Evolutionary conservation across 23 tunicate species (phyloP).

Genomic region (Pegea sp.): DNA sequence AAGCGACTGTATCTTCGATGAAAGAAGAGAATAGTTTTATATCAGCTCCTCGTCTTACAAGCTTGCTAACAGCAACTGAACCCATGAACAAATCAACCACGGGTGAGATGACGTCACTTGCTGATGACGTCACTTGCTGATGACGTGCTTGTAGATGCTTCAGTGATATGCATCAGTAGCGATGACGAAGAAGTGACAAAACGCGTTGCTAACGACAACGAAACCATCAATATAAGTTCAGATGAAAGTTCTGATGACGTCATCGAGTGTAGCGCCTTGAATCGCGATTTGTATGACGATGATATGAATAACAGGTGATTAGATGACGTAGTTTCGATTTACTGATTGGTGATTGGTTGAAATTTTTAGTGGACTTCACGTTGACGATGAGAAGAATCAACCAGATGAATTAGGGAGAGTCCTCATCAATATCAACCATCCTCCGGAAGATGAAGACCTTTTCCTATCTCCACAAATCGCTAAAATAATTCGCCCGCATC

Average conservation of each 20-base stretch:
- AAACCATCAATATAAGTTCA: conserved; percentile 51
- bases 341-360: not conserved
- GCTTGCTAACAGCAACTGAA: not conserved
- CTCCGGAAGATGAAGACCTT: conserved; percentile 47
- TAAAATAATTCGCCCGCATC: conserved; percentile 55
- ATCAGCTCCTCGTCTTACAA: conserved; percentile 1
- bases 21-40: not conserved
- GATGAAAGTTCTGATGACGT: conserved; percentile 75
- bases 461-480: conserved; percentile 59
- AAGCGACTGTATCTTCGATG: not conserved
- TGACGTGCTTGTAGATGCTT: too few relatives aligned
- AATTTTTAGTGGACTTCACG: conserved; percentile 61
- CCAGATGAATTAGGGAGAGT: conserved; percentile 65
- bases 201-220: not conserved
- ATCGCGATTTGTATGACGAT: conserved; percentile 17
- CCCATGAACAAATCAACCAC: too few relatives aligned
- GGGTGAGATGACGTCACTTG: too few relatives aligned
- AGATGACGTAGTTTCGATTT: not conserved
- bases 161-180: conserved; percentile 92
- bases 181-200: conserved; percentile 35
- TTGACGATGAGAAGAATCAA: conserved; percentile 57
- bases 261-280: conserved; percentile 55
- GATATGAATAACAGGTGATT: conserved; percentile 70
- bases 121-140: too few relatives aligned
- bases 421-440: conserved; percentile 56